Evolutionary conservation across 2,113 vertebrate genomes (phyloP).

Genomic region (Vireo altiloquus): DNA sequence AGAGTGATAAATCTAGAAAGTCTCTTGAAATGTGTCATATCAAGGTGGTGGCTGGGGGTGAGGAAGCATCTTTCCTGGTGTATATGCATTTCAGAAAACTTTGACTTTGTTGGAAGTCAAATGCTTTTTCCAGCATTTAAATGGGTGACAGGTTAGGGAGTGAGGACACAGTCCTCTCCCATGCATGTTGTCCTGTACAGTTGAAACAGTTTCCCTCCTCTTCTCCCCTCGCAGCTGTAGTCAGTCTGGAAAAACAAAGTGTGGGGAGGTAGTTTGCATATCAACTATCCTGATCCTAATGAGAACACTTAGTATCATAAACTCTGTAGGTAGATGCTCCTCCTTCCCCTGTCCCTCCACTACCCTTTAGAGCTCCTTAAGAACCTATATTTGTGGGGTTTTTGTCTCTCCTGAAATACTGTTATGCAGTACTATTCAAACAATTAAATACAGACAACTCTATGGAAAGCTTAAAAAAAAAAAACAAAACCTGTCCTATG

Average conservation of each 20-base stretch:
- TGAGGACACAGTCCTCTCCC: neutral
- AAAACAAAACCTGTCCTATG: neutral
- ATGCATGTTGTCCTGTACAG: neutral
- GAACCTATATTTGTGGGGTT: neutral
- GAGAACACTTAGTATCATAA: neutral
- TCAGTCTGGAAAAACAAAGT: neutral
- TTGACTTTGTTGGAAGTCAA: neutral
- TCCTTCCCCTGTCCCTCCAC: neutral
- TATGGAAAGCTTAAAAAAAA: neutral
- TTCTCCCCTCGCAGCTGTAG: neutral
- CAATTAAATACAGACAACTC: neutral
- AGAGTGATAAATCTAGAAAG: slow-evolving; percentile 27
- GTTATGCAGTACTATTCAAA: neutral
- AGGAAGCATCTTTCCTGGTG: neutral
- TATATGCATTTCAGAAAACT: neutral
- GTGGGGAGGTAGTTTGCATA: neutral
- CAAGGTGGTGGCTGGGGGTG: neutral
- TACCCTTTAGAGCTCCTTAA: neutral
- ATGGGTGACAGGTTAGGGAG: neutral
- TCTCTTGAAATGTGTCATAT: slow-evolving; percentile 28
- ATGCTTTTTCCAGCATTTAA: neutral
- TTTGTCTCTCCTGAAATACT: neutral
- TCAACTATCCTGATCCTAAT: neutral
- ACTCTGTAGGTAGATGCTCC: neutral
- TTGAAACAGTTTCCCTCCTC: neutral